A percentile compares a stretch with the other conserved stretches of the same genome.
These are phyloP conservation scores for Pachycephala philippinensis DNA, from an alignment of 2,113 vertebrate genomes.

Conservation along the genomic window DNA sequence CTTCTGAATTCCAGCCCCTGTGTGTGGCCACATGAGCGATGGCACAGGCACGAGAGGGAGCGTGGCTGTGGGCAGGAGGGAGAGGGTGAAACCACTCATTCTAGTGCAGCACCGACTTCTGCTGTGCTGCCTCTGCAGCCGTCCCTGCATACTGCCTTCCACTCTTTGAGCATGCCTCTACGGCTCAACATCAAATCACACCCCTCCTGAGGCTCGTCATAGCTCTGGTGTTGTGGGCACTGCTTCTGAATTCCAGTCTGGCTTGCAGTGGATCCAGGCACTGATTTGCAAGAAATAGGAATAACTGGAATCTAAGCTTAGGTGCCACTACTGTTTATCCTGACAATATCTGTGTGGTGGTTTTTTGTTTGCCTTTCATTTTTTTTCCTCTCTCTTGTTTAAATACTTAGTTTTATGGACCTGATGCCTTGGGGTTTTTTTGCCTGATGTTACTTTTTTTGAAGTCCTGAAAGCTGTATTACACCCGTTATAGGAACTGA, in stretches of 20 bases:
- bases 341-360: not conserved
- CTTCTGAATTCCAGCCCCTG: rapidly evolving
- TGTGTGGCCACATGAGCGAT: too few species aligned
- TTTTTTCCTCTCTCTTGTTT: not conserved
- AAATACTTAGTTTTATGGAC: not conserved
- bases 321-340: not conserved
- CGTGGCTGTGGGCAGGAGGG: not conserved
- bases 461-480: not conserved
- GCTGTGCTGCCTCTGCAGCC: not conserved
- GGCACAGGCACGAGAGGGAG: rapidly evolving
- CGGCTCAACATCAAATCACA: not conserved
- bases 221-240: not conserved
- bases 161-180: not conserved
- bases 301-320: not conserved
- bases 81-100: rapidly evolving
- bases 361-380: not conserved
- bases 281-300: not conserved
- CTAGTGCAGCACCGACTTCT: rapidly evolving
- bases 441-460: not conserved
- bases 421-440: rapidly evolving
- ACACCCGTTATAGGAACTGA: not conserved
- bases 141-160: rapidly evolving
- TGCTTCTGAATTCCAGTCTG: not conserved
- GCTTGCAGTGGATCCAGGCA: not conserved
- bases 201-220: not conserved